Evolutionary conservation across 2,113 vertebrate species (phyloP).

Genomic region (Budorcas taxicolor): DNA sequence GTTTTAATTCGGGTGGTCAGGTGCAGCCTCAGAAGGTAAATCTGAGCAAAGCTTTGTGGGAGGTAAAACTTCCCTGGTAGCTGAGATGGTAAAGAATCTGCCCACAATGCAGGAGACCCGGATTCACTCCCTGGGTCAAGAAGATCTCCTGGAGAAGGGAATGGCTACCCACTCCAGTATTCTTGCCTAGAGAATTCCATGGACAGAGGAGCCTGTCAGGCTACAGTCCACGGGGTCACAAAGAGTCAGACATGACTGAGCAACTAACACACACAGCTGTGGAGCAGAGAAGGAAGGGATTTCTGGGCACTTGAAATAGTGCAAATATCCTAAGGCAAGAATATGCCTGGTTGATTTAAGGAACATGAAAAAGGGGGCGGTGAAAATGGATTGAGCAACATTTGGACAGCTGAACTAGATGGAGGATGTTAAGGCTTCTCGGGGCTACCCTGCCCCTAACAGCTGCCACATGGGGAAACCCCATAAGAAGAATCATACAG

Average conservation of each 20-base stretch:
- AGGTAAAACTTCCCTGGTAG: background rate
- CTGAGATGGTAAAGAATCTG: background rate
- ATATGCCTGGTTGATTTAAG: background rate
- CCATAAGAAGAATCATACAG: background rate
- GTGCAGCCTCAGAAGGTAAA: background rate
- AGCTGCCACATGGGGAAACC: background rate
- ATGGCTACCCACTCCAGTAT: background rate
- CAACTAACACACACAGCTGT: fast-evolving
- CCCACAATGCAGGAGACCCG: background rate
- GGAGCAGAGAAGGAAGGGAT: background rate
- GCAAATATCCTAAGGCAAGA: background rate
- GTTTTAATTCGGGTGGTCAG: background rate
- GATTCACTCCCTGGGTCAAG: background rate
- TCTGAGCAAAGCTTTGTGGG: background rate
- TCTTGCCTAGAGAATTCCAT: background rate
- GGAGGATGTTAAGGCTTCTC: background rate
- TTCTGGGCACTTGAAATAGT: background rate
- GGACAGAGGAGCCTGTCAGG: background rate
- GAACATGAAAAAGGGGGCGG: background rate
- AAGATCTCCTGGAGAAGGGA: background rate
- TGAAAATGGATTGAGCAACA: background rate
- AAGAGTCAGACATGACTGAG: background rate
- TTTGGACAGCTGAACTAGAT: background rate
- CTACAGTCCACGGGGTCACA: background rate
- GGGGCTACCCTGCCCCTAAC: background rate